Base-by-base conservation (phyloP, 2,888 invertebrate genomes). In the Sceliomorpha sp. region DNA sequence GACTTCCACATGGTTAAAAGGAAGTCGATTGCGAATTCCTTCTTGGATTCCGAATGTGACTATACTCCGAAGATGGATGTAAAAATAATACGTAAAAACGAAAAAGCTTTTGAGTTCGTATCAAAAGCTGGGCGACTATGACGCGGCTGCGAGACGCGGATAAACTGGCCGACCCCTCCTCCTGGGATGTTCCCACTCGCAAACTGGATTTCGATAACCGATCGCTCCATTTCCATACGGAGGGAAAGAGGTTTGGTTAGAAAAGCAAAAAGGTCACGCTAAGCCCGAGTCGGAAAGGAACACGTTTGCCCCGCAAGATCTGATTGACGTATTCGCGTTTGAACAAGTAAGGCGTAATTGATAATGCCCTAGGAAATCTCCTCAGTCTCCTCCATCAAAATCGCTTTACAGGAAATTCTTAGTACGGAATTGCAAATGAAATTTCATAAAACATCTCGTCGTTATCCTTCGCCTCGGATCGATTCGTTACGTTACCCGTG, bases 181-280 rank as follows among this genome's bases (percentile, higher is more conserved):
- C 80, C 76, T 77, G 79, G 82, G 83, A 83, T 84, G 80, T 85
- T 86, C 83, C 83, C 75, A 82, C 83, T 82, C 73, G 79, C 82
- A 86, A 88, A 87, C 84, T 84, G 78, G 81, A 87, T 87, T 86
- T 77, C 82, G 78, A 82, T 81, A 82, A 81, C 79, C 82, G 78
- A 86, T 86, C 82, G 47, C 42, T 83, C 82, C 78, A 87, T 87
- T 87, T 85, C 83, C 86, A 85, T 86, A 83, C 80, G 80, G 73
- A 71, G 59, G 63, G 66, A 69, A 74, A 63, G 62, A 72, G 60
- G 53, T 29, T 27, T 53, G 53, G 32, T 32, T 60, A 40, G 60
- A 55, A 59, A 59, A 50, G 64, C 45, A 66, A 51, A 55, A 63
- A 45, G 48, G 10, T 31, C 14, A 17, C 10, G 44, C 13, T 26